phyloP scores from a whole-genome alignment of 2,797 vertebrate species.

The Crocodylus rhombifer region DNA sequence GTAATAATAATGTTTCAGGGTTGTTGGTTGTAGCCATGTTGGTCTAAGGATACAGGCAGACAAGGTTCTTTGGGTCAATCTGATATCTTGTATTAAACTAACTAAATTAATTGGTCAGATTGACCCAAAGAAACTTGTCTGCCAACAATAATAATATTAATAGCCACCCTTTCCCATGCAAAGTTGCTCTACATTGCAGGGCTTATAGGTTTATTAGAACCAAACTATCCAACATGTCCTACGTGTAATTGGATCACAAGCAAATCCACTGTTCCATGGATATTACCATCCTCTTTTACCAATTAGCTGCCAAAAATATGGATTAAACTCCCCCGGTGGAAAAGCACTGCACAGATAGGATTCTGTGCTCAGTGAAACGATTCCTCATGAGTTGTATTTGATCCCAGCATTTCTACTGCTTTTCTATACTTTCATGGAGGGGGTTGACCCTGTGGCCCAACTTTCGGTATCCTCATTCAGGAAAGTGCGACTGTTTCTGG shows the following conservation, averaged over 20 bases:
- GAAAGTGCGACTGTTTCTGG: too few species aligned
- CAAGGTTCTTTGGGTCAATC: too few species aligned
- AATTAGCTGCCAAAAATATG: neutral
- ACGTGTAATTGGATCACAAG: neutral
- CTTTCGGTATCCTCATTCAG: neutral
- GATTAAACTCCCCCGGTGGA: too few species aligned
- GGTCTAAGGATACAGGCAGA: too few species aligned
- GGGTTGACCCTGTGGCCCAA: neutral
- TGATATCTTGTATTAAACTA: too few species aligned
- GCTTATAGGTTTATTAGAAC: neutral
- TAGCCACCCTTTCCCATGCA: neutral
- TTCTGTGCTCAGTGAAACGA: neutral
- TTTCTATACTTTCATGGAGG: neutral
- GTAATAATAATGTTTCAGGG: too few species aligned
- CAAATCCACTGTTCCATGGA: neutral
- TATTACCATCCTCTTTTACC: neutral
- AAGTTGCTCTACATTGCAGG: neutral
- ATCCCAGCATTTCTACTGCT: neutral
- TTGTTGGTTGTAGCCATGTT: too few species aligned
- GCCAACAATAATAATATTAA: too few species aligned
- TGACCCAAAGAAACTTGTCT: too few species aligned
- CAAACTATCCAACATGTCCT: neutral
- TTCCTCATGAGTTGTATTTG: neutral
- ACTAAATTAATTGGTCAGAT: too few species aligned
- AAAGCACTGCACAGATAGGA: neutral